Base-by-base conservation (phyloP, 2,797 vertebrate species). In the Ceyx erithaca region DNA sequence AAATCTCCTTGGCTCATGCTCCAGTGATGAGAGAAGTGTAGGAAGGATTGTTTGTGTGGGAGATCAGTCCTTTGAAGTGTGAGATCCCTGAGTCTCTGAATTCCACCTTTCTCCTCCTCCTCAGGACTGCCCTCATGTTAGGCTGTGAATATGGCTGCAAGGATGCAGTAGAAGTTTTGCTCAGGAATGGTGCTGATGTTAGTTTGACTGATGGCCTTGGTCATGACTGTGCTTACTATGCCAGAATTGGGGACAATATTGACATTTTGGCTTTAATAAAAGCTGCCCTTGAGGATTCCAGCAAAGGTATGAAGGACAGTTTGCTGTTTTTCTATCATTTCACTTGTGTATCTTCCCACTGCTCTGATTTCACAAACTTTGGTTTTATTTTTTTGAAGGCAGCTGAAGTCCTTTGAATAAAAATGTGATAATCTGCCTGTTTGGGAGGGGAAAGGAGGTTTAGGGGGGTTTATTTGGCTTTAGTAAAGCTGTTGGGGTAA, bases 71-170 rank as follows among this genome's bases (percentile, higher is more conserved):
- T 0, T 23, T 11, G 6, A 25, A 58, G 73, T 1, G 0, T 1
- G 26, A 30, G 8, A 2, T 20, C 37, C 52, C 49, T 0, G 2
- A 4, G 0, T 12, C 13, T 83, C 82, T 80, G 37, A 59, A 10
- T 5, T 3, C 10, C 1, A 0, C 69, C 59, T 86, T 51, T 91
- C 76, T 89, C 61, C 64, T 43, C 66, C 46, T 49, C 48, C 48
- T 16, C 91, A 99, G 99, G 97, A 99, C 99, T 0, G 98, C 99
- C 22, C 94, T 99, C 49, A 99, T 99, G 97, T 85, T 99, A 28
- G 99, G 99, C 68, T 99, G 99, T 21, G 99, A 99, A 85, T 99
- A 98, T 3, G 98, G 98, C 80, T 99, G 99, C 97, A 99, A 96
- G 97, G 99, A 99, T 12, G 98, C 99, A 0, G 99, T 99, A 55